Conservation (phyloP, 2,888 invertebrate species). For the Herminia tarsipennalis region DNA sequence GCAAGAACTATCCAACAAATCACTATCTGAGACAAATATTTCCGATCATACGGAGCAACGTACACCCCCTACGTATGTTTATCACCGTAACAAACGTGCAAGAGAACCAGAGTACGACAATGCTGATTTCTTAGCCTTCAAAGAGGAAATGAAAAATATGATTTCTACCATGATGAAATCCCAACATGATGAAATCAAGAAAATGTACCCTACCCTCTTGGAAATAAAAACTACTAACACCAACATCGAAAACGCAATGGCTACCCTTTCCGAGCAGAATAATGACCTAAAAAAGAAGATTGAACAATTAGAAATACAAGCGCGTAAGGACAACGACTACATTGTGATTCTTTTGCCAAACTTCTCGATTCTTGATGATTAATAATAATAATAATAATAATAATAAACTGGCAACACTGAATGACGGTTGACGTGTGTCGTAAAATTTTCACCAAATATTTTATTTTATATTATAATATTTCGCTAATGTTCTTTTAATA, state of each 20-base stretch:
- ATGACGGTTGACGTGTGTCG: no score
- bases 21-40: background rate
- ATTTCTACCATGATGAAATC: background rate
- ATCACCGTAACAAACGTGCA: background rate
- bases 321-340: background rate
- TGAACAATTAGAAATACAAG: background rate
- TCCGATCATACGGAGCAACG: no score
- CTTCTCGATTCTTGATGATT: no score
- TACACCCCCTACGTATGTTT: background rate
- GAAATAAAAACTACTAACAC: background rate
- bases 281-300: background rate
- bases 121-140: background rate
- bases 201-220: background rate
- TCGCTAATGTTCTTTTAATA: no score
- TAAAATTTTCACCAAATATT: no score
- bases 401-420: no score
- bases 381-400: no score
- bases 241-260: no score
- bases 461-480: no score
- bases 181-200: background rate
- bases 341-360: no score
- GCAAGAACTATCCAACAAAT: background rate
- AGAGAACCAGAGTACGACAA: background rate
- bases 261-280: background rate
- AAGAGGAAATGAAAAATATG: background rate